Base-by-base conservation (phyloP, 2,113 vertebrate genomes). In the Melanerpes formicivorus region DNA sequence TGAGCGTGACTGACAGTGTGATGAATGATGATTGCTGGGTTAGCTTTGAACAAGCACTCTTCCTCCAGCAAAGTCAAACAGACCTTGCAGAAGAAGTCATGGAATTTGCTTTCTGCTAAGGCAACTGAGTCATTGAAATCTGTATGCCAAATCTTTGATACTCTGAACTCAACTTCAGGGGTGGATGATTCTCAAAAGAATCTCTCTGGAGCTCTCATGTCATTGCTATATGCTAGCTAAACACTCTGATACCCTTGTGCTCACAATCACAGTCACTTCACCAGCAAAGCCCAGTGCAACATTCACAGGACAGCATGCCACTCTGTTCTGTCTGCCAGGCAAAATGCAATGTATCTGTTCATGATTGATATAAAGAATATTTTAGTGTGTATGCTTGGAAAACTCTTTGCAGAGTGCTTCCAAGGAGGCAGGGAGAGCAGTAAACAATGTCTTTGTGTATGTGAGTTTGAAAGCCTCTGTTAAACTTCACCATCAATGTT, bases 61-160 rank as follows among this genome's bases (percentile, higher is more conserved):
- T 93, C 82, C 80, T 87, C 69, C 87, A 87, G 76, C 82, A 82
- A 93, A 95, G 90, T 67, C 91, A 93, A 95, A 95, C 85, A 96
- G 78, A 90, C 91, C 87, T 93, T 72, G 89, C n/a, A 90, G 59
- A 80, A 40, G 54, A 92, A 86, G 69, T 64, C 67, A 52, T 0
- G 3, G 69, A 85, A 90, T 80, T 90, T 1, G 5, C 29, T 63
- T 92, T 78, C 63, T 82, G 71, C 84, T 84, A 89, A 78, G 66
- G 66, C 32, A 69, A 87, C 63, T 64, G 58, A 58, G 84, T 84
- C 66, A 80, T 76, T 59, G 75, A 89, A 89, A 70, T 87, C 64
- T n/a, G 15, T 14, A 62, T 0, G 16, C 56, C 37, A 60, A 30
- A 73, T 63, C 40, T 76, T 76, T 70, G 40, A 60, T 72, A 86